Evolutionary conservation across 2,113 vertebrate genomes (phyloP), one percentile per base, ranked within the genome.

Genomic region (Poicephalus meyeri): DNA sequence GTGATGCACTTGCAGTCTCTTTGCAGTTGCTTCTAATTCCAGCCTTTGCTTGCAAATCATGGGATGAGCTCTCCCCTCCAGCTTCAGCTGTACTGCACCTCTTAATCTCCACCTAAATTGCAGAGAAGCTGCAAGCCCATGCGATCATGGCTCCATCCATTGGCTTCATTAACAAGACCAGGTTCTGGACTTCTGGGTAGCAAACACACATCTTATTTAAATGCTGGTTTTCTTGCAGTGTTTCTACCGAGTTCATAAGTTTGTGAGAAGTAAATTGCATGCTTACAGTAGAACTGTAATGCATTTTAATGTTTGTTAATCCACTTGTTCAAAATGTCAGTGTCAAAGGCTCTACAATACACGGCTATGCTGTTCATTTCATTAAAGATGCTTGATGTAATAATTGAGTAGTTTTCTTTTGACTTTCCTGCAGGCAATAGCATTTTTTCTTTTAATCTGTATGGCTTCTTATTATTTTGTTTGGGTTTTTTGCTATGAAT

Each of bases 401-500:
- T 96, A 69, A 94, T 84, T 87, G 91, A 88, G 86, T 97, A 89
- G 93, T 96, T 97, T 96, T 93, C 79, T 95, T 96, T 97, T 93
- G 94, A 73, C 97, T 97, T 97, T 93, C 82, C 97, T 78, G 35
- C 95, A 89, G 92, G 95, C 95, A 79, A 56, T 73, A 69, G 93
- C 96, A 96, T 97, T 96, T 96, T 97, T 58, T 56, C 33, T 95
- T 95, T 94, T 95, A 95, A 93, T 92, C 84, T 96, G 95, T 93
- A 79, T 95, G 96, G 96, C 94, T 96, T 92, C 81, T 86, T 72
- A 39, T 68, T 21, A 84, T 42, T 73, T 89, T 24, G 64, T 96
- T 95, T 97, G 86, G 92, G n/a, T 91, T 95, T 96, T 95, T 95
- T 93, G 96, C 98, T 98, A n/a, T 95, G 95, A 95, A 97, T 97